Base-by-base conservation (phyloP, 2,888 invertebrate genomes). In the Sussaba pulchella region DNA sequence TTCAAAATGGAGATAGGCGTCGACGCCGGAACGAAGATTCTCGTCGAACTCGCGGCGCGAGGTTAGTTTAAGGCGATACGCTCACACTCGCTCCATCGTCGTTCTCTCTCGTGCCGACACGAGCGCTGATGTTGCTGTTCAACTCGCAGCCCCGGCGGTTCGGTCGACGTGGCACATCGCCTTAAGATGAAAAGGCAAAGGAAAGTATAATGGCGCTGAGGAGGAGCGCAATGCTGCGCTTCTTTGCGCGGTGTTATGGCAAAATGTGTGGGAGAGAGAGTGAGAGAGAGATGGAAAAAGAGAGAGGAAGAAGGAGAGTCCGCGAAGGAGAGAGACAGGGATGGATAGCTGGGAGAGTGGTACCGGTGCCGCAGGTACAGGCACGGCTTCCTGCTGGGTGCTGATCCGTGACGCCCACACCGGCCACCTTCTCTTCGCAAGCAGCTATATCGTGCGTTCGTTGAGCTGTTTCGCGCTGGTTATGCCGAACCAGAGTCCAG, bases 391-490 rank as follows among this genome's bases (percentile, higher is more conserved):
- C 89, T 89, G 89, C 86, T 89, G 87, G 85, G 83, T 86, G 85
- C 85, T 85, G 89, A 89, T 89, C 89, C 89, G 87, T 89, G 88
- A 89, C 90, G 89, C 89, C 89, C 85, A 89, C 89, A 85, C 83
- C 78, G 77, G 82, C 84, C 85, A 86, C 83, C 81, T 82, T 82
- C 78, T 73, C 79, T 83, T 82, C 54, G 74, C n/a, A n/a, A n/a
- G n/a, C 82, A 43, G 54, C 76, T 75, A 73, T 70, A 71, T 1
- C 43, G 43, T 64, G 57, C 45, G 57, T 50, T 54, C 78, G 52
- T 78, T 71, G 81, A 69, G 52, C 64, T 50, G 45, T 59, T 66
- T 75, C 63, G 61, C 61, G 61, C 67, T 66, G 59, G 73, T 70
- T 72, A 76, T 14, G 14, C 59, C 54, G 63, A 52, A 61, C 76